These are phyloP conservation scores for Ambastaia sidthimunki DNA, from an alignment of 2,797 vertebrate species.

Conservation along the genomic window DNA sequence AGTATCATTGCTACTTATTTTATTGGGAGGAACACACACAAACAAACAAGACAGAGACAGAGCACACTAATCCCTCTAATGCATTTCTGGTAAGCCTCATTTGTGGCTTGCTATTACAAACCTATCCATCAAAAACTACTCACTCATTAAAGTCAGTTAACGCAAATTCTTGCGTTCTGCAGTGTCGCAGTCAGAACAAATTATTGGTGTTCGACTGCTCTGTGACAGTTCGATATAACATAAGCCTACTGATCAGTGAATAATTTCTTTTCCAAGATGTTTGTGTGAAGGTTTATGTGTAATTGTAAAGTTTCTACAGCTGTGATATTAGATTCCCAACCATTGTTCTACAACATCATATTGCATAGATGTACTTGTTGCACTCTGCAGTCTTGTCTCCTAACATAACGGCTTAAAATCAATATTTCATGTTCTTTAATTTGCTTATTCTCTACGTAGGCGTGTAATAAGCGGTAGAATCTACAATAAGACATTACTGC, in stretches of 20 bases:
- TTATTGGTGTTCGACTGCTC: constrained; percentile 63
- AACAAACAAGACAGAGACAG: constrained; percentile 65
- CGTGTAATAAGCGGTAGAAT: background rate
- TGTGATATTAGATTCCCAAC: background rate
- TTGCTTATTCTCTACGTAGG: background rate
- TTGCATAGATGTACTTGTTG: background rate
- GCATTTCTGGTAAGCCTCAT: constrained; percentile 71
- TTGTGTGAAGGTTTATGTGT: no score
- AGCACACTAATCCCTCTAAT: constrained; percentile 54
- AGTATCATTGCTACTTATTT: constrained; percentile 4
- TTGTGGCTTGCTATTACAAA: constrained; percentile 70
- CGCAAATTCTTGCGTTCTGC: constrained; percentile 11
- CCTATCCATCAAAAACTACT: constrained; percentile 73
- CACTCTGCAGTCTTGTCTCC: background rate
- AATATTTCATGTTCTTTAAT: background rate
- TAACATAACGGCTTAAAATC: background rate
- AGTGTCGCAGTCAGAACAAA: constrained; percentile 54
- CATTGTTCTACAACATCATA: background rate
- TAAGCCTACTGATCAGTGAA: constrained; percentile 38
- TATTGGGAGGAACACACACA: constrained; percentile 27
- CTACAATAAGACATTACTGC: no score
- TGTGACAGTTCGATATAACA: constrained; percentile 61
- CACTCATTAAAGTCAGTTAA: constrained; percentile 59
- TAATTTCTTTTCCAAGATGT: background rate
- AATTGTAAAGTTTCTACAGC: background rate